Percentiles rank a stretch among this genome's conserved stretches.
These are phyloP conservation scores for Holocentrus rufus DNA, from an alignment of 2,797 vertebrate genomes.

Conservation along the genomic window DNA sequence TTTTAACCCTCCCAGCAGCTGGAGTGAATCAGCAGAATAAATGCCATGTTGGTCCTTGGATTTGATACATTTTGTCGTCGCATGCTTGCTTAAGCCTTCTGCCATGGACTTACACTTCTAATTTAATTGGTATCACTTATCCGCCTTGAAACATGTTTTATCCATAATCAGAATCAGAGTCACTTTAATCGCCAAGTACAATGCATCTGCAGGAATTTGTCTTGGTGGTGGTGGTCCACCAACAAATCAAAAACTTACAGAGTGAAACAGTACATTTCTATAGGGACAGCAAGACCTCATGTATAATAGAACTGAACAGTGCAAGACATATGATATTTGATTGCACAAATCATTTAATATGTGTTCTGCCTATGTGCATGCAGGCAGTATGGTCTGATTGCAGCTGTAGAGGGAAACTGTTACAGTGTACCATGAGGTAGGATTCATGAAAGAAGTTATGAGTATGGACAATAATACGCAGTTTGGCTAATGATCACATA, in stretches of 20 bases:
- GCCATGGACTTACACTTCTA: slow-evolving; percentile 7
- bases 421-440: too few relatives aligned
- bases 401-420: not conserved
- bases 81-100: slow-evolving; percentile 4
- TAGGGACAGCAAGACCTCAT: not conserved
- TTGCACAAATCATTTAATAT: not conserved
- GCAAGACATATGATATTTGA: not conserved
- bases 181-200: too few relatives aligned
- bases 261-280: not conserved
- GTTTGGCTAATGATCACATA: not conserved
- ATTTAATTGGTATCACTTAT: slow-evolving; percentile 16
- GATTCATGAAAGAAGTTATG: too few relatives aligned
- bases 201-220: too few relatives aligned
- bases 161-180: not conserved
- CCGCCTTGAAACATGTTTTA: not conserved
- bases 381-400: not conserved
- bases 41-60: slow-evolving; percentile 36
- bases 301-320: not conserved
- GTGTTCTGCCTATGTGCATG: not conserved
- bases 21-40: slow-evolving; percentile 51
- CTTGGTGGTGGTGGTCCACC: too few relatives aligned
- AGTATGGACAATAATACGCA: not conserved
- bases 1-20: slow-evolving; percentile 45
- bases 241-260: too few relatives aligned
- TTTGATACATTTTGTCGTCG: slow-evolving; percentile 33